Evolutionary conservation across 2,888 invertebrate genomes (phyloP), one percentile per base, ranked within the genome.

Genomic region (Alsophila aescularia): DNA sequence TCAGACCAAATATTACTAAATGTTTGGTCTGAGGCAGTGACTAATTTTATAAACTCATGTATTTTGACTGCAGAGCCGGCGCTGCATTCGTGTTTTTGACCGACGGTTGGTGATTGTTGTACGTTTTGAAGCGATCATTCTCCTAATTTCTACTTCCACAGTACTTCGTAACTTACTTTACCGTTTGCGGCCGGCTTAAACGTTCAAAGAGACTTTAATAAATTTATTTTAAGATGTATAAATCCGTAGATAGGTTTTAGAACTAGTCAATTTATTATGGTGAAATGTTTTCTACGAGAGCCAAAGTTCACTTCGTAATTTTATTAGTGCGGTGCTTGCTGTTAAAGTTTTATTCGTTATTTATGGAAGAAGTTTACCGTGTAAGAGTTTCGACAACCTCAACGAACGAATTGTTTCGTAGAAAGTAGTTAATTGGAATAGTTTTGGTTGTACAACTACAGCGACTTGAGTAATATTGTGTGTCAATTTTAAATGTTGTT

Each of bases 201-300:
- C 74, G 77, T 73, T 80, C 79, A 75, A 79, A 87, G 79, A 86
- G 89, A 91, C 90, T 85, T 82, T 81, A 79, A 79, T 85, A 74
- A 85, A 85, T 81, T 81, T 84, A 85, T 59, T 55, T 42, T 73
- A 70, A 67, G 57, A 36, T 74, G 77, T 81, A 83, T 75, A 80
- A 74, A 75, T 81, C 79, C 74, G 75, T 86, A 88, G 85, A 79
- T 90, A 90, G 87, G 79, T 73, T 69, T 83, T 90, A 90, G 90
- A 83, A 79, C 87, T 90, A 90, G 91, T 90, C 88, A 90, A 90
- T 90, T 90, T 86, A 84, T 85, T 88, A 84, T 87, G 88, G 86
- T 86, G 87, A 74, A 74, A 85, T 74, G 76, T 87, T 90, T 90
- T 88, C 89, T 90, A 90, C 82, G 79, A 84, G 82, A 83, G 79